Evolutionary conservation across 2,888 invertebrate genomes (phyloP).

Genomic region (Tholera decimalis): DNA sequence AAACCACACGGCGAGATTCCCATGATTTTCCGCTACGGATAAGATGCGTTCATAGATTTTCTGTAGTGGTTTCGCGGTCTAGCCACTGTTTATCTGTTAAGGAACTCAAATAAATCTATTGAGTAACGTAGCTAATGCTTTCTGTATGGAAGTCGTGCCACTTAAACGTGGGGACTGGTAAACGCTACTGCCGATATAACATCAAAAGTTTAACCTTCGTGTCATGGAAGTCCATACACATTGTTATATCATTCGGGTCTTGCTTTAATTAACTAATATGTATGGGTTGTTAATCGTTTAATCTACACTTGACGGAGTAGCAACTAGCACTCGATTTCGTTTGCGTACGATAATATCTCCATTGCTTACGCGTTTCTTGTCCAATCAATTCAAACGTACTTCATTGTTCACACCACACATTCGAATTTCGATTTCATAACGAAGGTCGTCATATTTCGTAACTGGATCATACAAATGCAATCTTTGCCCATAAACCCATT

Average conservation of each 20-base stretch:
- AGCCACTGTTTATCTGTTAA: slow-evolving; percentile 84
- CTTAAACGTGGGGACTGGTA: slow-evolving; percentile 80
- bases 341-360: slow-evolving; percentile 33
- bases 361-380: slow-evolving; percentile 25
- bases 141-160: slow-evolving; percentile 85
- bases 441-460: slow-evolving; percentile 83
- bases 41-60: slow-evolving; percentile 87
- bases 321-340: slow-evolving; percentile 4
- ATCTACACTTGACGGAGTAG: slow-evolving; percentile 2
- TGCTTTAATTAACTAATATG: slow-evolving; percentile 46
- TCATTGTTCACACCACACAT: slow-evolving; percentile 70
- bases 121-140: slow-evolving; percentile 81
- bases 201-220: slow-evolving; percentile 74
- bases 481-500: slow-evolving; percentile 80
- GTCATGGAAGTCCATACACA: slow-evolving; percentile 66
- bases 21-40: slow-evolving; percentile 85
- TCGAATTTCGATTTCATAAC: slow-evolving; percentile 85
- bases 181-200: slow-evolving; percentile 76
- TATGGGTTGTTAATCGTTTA: slow-evolving; percentile 26
- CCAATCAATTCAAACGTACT: slow-evolving; percentile 33
- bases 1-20: slow-evolving; percentile 86
- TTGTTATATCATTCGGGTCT: slow-evolving; percentile 42
- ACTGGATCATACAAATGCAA: slow-evolving; percentile 84
- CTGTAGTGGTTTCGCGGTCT: slow-evolving; percentile 88
- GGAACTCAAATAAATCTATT: slow-evolving; percentile 88